These are phyloP conservation scores for Gambusia affinis DNA, from an alignment of 2,113 vertebrate genomes.

Conservation along the genomic window DNA sequence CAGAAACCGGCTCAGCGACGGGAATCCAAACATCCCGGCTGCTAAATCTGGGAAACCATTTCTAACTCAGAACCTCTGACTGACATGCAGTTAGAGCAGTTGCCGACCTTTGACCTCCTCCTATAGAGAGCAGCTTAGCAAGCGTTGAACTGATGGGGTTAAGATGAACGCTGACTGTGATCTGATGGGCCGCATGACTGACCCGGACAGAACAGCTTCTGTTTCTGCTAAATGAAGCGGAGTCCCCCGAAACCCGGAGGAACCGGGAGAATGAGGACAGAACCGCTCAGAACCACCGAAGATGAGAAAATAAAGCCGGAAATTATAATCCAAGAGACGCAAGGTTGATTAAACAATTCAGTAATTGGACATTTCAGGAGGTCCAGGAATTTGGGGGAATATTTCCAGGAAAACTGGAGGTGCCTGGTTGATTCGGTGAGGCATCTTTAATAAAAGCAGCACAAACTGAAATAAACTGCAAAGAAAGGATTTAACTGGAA, in stretches of 20 bases:
- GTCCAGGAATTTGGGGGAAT: background rate
- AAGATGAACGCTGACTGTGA: conserved; percentile 7
- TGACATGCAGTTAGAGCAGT: background rate
- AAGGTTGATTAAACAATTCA: background rate
- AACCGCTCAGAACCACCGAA: background rate
- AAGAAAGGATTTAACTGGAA: background rate
- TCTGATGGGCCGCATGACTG: conserved; percentile 3
- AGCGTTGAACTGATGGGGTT: conserved; percentile 21
- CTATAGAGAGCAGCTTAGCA: conserved; percentile 19
- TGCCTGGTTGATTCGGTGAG: background rate
- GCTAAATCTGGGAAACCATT: background rate
- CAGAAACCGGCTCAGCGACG: background rate
- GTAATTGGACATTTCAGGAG: background rate
- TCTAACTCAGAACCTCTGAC: background rate
- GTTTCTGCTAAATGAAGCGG: background rate
- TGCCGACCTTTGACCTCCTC: conserved; percentile 11
- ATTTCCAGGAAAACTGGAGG: background rate
- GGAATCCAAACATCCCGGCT: background rate
- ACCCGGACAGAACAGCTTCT: background rate
- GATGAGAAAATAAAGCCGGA: background rate
- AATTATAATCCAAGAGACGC: background rate
- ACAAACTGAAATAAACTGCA: background rate
- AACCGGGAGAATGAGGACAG: background rate
- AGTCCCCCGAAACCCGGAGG: background rate
- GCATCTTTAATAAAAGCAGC: background rate